Conservation (phyloP, 2,113 vertebrate species). For the Larimichthys polyactis region DNA sequence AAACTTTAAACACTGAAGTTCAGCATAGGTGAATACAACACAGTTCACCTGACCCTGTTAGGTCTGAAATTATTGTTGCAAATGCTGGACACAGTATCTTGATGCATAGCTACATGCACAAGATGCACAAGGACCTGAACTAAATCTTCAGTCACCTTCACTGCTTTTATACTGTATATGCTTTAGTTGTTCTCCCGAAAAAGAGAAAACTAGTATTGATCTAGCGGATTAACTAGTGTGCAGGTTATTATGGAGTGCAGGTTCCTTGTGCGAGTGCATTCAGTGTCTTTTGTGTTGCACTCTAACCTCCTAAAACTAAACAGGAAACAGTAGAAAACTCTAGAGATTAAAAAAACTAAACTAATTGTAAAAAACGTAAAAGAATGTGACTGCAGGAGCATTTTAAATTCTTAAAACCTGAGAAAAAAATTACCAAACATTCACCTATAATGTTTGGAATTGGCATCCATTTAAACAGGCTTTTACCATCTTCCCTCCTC, state of each 20-base stretch:
- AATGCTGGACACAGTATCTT: neutral
- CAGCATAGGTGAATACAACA: neutral
- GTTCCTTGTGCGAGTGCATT: neutral
- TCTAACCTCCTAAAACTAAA: neutral
- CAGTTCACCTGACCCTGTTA: neutral
- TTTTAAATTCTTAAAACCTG: neutral
- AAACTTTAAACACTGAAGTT: neutral
- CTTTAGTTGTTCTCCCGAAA: neutral
- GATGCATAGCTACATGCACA: neutral
- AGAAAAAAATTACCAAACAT: neutral
- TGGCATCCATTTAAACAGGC: slow-evolving; percentile 3
- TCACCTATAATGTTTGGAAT: neutral
- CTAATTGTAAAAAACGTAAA: neutral
- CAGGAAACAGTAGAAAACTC: no score
- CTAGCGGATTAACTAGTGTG: no score
- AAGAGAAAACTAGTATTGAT: neutral
- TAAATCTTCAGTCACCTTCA: neutral
- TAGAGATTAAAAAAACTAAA: no score
- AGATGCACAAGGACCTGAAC: neutral
- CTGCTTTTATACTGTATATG: neutral
- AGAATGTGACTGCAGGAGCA: neutral
- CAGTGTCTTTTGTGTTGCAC: neutral
- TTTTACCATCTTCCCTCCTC: neutral
- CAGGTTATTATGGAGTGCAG: no score
- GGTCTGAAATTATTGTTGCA: neutral